Conservation (phyloP, 2,797 vertebrate species). For the Taeniopygia guttata region DNA sequence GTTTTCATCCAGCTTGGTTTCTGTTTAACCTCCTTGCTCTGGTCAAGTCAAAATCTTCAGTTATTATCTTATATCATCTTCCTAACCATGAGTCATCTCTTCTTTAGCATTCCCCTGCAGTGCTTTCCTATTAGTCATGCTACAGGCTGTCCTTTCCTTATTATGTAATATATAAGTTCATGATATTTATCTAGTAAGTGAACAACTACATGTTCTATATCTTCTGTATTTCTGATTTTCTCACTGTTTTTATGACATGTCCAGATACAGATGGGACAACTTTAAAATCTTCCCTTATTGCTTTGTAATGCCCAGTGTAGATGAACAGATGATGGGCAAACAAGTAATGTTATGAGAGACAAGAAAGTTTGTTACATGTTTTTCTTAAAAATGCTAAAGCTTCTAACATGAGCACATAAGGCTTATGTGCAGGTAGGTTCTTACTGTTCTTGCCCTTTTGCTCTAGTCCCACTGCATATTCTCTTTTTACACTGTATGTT, state of each 20-base stretch:
- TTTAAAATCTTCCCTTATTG: neutral
- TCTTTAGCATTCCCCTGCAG: neutral
- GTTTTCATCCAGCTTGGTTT: neutral
- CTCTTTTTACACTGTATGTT: neutral
- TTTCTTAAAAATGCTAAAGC: neutral
- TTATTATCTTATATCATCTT: neutral
- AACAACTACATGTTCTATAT: neutral
- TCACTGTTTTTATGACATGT: neutral
- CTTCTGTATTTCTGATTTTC: neutral
- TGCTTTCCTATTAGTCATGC: neutral
- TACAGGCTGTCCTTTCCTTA: neutral
- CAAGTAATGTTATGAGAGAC: neutral
- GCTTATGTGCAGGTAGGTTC: neutral
- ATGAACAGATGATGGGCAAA: neutral
- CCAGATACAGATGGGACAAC: neutral
- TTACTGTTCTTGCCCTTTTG: neutral
- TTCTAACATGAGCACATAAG: neutral
- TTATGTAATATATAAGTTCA: neutral
- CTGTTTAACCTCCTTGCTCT: neutral
- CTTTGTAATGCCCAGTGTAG: neutral
- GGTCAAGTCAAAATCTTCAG: conserved; percentile 1
- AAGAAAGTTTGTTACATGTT: neutral
- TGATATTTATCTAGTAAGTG: neutral
- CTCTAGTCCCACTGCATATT: neutral
- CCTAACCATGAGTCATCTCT: conserved; percentile 18